Evolutionary conservation across 2,888 invertebrate species (phyloP).

Genomic region (Cheilosia vulpina): DNA sequence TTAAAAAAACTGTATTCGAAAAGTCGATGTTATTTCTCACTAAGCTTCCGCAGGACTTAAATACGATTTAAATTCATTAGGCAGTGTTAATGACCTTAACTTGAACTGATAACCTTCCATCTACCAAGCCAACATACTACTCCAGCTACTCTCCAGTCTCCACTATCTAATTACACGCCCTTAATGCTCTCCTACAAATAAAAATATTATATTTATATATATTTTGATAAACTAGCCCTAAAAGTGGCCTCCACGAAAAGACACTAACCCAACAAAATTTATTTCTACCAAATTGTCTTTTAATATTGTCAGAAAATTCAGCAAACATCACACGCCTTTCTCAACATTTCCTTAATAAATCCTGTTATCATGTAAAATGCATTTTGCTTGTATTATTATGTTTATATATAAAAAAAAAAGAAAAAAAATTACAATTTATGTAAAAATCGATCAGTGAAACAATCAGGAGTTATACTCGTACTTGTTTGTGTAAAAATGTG

Average conservation of each 20-base stretch:
- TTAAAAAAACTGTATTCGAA: too few species aligned
- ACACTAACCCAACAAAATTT: neutral
- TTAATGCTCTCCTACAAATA: too few species aligned
- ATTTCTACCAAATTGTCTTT: neutral
- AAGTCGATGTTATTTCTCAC: too few species aligned
- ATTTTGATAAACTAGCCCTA: too few species aligned
- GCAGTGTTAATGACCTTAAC: too few species aligned
- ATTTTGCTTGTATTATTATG: conserved; percentile 24
- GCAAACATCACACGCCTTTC: conserved; percentile 66
- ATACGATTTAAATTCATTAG: too few species aligned
- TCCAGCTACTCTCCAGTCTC: too few species aligned
- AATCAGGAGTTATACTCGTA: conserved; percentile 1
- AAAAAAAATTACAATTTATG: neutral
- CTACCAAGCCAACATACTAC: too few species aligned
- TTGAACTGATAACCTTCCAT: too few species aligned
- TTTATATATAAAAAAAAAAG: conserved; percentile 16
- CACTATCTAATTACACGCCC: too few species aligned
- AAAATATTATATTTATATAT: too few species aligned
- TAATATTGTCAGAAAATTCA: conserved; percentile 65
- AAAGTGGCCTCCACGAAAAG: neutral
- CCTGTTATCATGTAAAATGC: conserved; percentile 39
- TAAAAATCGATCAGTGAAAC: conserved; percentile 16
- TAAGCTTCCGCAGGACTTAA: too few species aligned
- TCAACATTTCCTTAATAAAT: conserved; percentile 43
- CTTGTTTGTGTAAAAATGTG: neutral